Conservation (phyloP, 1,140 invertebrate genomes). For the Globodera rostochiensis region DNA sequence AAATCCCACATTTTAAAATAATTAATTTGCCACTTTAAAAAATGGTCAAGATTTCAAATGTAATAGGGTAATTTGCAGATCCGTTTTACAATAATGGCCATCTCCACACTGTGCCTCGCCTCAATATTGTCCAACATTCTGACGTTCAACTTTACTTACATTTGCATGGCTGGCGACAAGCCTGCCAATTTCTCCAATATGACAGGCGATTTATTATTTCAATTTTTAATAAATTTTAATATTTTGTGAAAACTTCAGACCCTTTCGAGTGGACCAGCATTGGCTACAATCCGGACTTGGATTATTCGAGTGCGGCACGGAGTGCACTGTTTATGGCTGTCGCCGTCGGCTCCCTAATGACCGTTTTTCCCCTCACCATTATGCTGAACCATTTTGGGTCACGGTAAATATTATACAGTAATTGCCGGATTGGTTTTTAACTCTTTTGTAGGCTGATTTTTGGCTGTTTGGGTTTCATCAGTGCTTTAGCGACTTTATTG, state of each 20-base stretch:
- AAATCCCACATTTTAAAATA: too few relatives aligned
- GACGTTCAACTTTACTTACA: slow-evolving; percentile 65
- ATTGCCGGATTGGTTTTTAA: not conserved
- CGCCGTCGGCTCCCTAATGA: slow-evolving; percentile 60
- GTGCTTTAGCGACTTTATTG: slow-evolving; percentile 53
- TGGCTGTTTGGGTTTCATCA: slow-evolving; percentile 49
- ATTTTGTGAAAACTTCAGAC: not conserved
- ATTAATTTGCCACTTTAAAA: too few relatives aligned
- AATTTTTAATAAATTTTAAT: not conserved
- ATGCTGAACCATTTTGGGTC: slow-evolving; percentile 57
- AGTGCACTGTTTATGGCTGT: slow-evolving; percentile 62
- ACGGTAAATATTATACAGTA: slow-evolving; percentile 23
- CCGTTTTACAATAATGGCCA: slow-evolving; percentile 60
- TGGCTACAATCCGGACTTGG: slow-evolving; percentile 53
- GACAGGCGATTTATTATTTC: slow-evolving; percentile 22
- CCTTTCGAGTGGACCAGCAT: not conserved
- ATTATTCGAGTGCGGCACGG: slow-evolving; percentile 53
- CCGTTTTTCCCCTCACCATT: slow-evolving; percentile 62
- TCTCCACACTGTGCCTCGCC: slow-evolving; percentile 61
- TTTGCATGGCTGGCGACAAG: slow-evolving; percentile 61
- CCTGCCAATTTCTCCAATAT: slow-evolving; percentile 48
- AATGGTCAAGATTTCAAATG: too few relatives aligned
- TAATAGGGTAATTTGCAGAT: slow-evolving; percentile 36
- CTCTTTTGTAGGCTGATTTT: slow-evolving; percentile 31
- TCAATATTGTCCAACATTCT: slow-evolving; percentile 62